These are phyloP conservation scores for Drosophila maculinotata DNA, from an alignment of 2,888 invertebrate genomes.

Conservation along the genomic window DNA sequence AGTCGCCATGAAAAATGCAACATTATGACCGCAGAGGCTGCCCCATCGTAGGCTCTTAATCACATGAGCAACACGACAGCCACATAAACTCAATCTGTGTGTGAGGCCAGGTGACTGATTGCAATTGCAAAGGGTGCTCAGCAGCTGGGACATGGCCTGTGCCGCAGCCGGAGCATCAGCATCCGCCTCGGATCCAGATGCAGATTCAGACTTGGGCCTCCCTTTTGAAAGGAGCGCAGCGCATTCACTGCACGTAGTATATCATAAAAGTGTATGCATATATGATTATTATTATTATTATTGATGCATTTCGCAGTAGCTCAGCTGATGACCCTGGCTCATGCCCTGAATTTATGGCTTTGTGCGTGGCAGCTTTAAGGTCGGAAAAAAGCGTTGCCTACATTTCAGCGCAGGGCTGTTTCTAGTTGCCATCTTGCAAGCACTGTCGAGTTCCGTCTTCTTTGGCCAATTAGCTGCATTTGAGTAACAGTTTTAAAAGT, in stretches of 20 bases:
- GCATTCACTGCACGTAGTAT: conserved; percentile 19
- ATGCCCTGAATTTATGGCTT: neutral
- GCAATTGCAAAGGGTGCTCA: conserved; percentile 34
- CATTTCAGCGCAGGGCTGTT: conserved; percentile 7
- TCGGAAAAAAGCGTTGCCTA: conserved; percentile 16
- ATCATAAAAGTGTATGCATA: conserved; percentile 30
- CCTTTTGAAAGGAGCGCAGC: conserved; percentile 37
- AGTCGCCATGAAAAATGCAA: conserved; percentile 63
- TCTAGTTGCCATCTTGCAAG: conserved; percentile 1
- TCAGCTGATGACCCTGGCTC: neutral
- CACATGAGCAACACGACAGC: conserved; percentile 68
- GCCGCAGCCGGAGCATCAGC: neutral
- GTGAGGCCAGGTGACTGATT: conserved; percentile 65
- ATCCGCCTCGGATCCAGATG: conserved; percentile 9
- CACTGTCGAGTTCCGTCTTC: conserved; percentile 6
- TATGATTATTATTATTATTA: conserved; percentile 44
- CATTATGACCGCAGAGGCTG: conserved; percentile 45
- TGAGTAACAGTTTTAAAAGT: conserved; percentile 55
- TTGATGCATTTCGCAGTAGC: conserved; percentile 38
- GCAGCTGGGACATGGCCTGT: neutral
- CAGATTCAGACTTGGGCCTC: neutral
- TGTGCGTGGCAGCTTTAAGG: conserved; percentile 26
- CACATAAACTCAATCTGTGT: conserved; percentile 68
- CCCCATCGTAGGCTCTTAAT: conserved; percentile 59
- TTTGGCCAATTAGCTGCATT: conserved; percentile 68